These are phyloP conservation scores for Agonopterix subpropinquella DNA, from an alignment of 2,888 invertebrate genomes.

Conservation along the genomic window DNA sequence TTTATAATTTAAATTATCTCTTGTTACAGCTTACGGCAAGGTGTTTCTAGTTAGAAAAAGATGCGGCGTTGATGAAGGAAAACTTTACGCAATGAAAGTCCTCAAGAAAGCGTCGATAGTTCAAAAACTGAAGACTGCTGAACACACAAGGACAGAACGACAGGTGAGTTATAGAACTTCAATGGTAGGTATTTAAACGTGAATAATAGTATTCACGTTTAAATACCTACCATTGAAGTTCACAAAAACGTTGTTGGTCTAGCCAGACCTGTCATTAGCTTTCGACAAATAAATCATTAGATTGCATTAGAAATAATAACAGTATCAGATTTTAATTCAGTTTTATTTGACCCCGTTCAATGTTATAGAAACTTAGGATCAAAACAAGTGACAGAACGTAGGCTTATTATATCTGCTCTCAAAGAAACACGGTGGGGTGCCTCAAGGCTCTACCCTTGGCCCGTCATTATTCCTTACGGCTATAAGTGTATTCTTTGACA, in stretches of 20 bases:
- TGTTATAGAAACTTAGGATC: no score
- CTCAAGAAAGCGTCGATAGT: conserved; percentile 96
- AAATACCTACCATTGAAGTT: no score
- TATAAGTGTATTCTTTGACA: conserved; percentile 27
- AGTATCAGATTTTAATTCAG: no score
- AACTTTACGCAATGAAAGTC: conserved; percentile 98
- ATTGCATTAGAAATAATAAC: no score
- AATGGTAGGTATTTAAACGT: no score
- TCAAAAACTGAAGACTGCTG: conserved; percentile 95
- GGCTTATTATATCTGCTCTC: no score
- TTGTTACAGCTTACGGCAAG: conserved; percentile 92
- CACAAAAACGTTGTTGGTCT: no score
- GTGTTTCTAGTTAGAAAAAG: conserved; percentile 96
- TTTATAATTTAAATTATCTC: conserved; percentile 3
- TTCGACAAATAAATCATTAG: no score
- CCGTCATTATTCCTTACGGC: conserved; percentile 5
- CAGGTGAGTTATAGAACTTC: conserved; percentile 69
- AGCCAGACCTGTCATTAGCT: no score
- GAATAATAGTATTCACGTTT: no score
- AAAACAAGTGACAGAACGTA: no score
- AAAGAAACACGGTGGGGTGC: neutral
- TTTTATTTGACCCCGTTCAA: no score
- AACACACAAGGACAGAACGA: conserved; percentile 97
- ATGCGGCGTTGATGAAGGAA: conserved; percentile 89
- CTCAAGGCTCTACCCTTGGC: conserved; percentile 8